phyloP scores from a whole-genome alignment of 2,113 vertebrate species.

The Mormyrus iriodes region DNA sequence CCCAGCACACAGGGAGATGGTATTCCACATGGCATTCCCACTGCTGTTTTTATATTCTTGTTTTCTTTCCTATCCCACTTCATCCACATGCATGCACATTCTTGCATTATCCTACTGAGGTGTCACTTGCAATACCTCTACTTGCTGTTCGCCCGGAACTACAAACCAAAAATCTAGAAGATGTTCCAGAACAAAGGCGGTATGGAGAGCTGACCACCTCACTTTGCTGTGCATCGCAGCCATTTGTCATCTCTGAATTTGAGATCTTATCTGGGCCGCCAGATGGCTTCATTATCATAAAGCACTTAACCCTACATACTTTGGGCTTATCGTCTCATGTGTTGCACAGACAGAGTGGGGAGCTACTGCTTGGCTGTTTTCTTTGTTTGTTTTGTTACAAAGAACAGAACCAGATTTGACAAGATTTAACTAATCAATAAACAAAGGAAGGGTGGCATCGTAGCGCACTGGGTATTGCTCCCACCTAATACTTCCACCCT shows the following conservation, averaged over 20 bases:
- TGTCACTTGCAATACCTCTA: background rate
- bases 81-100: background rate
- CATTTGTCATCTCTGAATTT: background rate
- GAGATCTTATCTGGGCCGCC: constrained; percentile 2
- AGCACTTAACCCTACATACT: background rate
- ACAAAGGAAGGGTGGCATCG: background rate
- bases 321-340: background rate
- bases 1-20: constrained; percentile 28
- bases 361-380: background rate
- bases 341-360: background rate
- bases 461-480: background rate
- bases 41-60: background rate
- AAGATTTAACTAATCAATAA: background rate
- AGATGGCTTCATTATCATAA: constrained; percentile 6
- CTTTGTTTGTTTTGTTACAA: background rate
- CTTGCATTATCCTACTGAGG: background rate
- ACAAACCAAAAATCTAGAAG: background rate
- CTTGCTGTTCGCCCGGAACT: background rate
- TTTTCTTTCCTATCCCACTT: constrained; percentile 41
- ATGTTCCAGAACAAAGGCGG: background rate
- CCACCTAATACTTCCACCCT: background rate
- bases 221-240: background rate
- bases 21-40: background rate
- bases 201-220: background rate
- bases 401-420: background rate